Percentiles rank a stretch among this genome's conserved stretches.
Evolutionary conservation across 2,797 vertebrate genomes (phyloP).

Genomic region (Megaceryle alcyon): DNA sequence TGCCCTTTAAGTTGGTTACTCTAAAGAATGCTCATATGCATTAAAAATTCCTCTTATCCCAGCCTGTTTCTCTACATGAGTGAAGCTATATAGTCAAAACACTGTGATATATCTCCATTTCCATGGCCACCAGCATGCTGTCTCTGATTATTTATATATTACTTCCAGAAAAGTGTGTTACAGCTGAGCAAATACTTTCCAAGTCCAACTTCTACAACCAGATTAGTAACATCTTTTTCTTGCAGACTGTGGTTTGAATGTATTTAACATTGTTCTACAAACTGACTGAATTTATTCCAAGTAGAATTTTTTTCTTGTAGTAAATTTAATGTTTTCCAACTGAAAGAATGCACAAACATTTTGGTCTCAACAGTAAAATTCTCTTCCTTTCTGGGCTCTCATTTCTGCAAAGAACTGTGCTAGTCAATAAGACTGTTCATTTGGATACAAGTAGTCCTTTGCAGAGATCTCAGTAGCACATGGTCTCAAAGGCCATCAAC

Average conservation of each 20-base stretch:
- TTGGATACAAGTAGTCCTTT: background rate
- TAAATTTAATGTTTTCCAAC: background rate
- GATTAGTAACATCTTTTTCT: background rate
- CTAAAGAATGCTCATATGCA: background rate
- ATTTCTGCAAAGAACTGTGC: background rate
- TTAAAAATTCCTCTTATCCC: background rate
- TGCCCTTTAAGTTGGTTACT: background rate
- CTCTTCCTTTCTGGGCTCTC: background rate
- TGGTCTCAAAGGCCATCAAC: background rate
- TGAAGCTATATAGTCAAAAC: background rate
- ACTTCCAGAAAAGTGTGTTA: background rate
- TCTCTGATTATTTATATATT: background rate
- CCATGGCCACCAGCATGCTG: background rate
- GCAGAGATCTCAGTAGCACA: background rate
- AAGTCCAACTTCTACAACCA: background rate
- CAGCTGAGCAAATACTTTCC: background rate
- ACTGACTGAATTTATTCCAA: background rate
- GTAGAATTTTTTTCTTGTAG: background rate
- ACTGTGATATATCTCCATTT: background rate
- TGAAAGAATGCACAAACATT: background rate
- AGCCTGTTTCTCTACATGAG: background rate
- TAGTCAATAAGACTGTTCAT: background rate
- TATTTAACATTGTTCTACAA: background rate
- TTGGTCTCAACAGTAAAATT: background rate
- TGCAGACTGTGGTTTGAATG: background rate